Base-by-base conservation (phyloP, 2,797 vertebrate genomes). In the Anguilla pacifica region DNA sequence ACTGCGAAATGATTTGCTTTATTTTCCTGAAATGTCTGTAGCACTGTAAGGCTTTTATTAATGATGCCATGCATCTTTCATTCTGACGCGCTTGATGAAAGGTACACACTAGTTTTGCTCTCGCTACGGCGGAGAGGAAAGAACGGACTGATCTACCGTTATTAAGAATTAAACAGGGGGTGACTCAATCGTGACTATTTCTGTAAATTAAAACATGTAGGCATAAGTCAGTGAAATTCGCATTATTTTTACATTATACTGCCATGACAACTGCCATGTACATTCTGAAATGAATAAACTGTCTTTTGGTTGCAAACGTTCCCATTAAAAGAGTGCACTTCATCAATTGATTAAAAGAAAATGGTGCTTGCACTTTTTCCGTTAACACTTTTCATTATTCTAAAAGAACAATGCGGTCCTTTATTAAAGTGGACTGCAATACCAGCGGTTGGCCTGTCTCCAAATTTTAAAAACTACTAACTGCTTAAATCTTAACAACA, bases 41-140 rank as follows among this genome's bases (percentile, higher is more conserved):
- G 39, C 77, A 81, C 35, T 81, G 35, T 81, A 25, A 82, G 79
- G 46, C 43, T 82, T 25, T 49, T 51, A 82, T 49, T 79, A 74
- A 43, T 79, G 74, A 79, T 15, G 43, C 2, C 79, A 82, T 51
- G 79, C 3, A 51, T 82, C 46, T 51, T 82, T 82, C 15, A 10
- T 82, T 22, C 43, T n/a, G 79, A 82, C 39, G 2, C 46, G 17
- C 77, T 51, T 51, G 79, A 82, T 49, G n/a, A 51, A 82, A 79
- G 35, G 39, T 79, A 10, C 46, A 9, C 10, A 28, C 67, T 82
- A 6, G 9, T 49, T n/a, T 51, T 49, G 46, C 79, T 81, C 46
- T 81, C n/a, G 79, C 22, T 51, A 82, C 43, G 11, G 79, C 22
- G 28, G 22, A 11, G 79, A 9, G 79, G n/a, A 51, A 49, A 82